Conservation (phyloP, 2,888 invertebrate genomes). For the Onthophagus sagittarius region DNA sequence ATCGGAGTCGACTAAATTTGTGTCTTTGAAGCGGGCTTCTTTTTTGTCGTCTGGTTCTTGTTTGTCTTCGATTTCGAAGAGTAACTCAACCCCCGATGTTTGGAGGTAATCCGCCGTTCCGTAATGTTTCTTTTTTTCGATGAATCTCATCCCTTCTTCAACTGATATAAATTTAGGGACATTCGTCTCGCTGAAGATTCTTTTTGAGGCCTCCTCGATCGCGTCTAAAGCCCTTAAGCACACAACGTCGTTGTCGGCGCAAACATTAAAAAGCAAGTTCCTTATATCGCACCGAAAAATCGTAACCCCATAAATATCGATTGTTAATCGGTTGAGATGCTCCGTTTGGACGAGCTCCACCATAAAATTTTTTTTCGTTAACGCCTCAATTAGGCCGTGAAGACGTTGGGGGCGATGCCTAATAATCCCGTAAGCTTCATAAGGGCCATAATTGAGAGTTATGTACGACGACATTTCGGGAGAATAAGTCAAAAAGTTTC, state of each 20-base stretch:
- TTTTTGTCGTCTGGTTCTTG: no score
- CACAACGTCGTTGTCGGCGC: constrained; percentile 37
- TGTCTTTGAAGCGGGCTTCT: no score
- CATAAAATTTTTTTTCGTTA: constrained; percentile 31
- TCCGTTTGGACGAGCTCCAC: constrained; percentile 37
- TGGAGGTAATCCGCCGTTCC: not conserved
- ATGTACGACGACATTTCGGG: constrained; percentile 20
- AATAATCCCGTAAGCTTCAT: constrained; percentile 40
- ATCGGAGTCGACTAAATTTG: not conserved
- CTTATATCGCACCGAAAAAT: constrained; percentile 41
- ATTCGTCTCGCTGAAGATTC: constrained; percentile 31
- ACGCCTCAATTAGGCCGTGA: constrained; percentile 31
- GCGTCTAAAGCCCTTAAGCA: constrained; percentile 34
- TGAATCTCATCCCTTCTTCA: constrained; percentile 4
- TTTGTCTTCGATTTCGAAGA: not conserved
- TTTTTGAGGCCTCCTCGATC: constrained; percentile 36
- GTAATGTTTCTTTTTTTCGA: not conserved
- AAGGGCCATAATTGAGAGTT: constrained; percentile 42
- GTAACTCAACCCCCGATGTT: not conserved
- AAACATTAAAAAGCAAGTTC: constrained; percentile 40
- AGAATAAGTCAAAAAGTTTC: not conserved
- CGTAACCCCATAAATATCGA: constrained; percentile 37
- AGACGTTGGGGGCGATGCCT: constrained; percentile 39
- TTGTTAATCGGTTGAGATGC: constrained; percentile 37
- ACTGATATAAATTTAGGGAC: constrained; percentile 24